Evolutionary conservation across 2,888 invertebrate species (phyloP).

Genomic region (Linnaemya tessellans): DNA sequence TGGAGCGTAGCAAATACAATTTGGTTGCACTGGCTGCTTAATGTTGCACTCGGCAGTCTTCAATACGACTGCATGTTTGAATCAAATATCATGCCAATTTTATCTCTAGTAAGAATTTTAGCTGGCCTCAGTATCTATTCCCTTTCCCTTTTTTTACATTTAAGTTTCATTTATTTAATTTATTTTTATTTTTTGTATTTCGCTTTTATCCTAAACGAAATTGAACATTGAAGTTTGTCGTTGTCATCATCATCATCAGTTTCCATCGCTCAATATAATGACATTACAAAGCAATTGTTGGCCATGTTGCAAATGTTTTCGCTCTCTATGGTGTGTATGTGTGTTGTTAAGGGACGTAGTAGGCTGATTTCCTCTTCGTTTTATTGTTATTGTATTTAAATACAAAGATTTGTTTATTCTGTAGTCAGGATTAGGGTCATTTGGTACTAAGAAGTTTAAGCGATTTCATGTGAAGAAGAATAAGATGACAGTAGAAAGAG

Average conservation of each 20-base stretch:
- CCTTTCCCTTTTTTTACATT: constrained; percentile 53
- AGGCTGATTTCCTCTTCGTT: constrained; percentile 8
- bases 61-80: constrained; percentile 1
- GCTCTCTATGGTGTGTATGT: constrained; percentile 45
- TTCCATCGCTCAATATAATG: constrained; percentile 82
- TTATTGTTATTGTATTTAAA: constrained; percentile 34
- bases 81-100: constrained; percentile 40
- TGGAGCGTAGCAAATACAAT: constrained; percentile 28
- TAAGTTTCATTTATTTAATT: constrained; percentile 31
- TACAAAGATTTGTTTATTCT: constrained; percentile 62
- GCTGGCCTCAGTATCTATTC: not conserved
- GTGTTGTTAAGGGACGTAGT: constrained; percentile 40
- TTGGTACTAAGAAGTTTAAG: constrained; percentile 36
- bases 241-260: constrained; percentile 77
- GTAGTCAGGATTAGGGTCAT: constrained; percentile 59
- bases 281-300: constrained; percentile 81
- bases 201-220: constrained; percentile 17
- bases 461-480: constrained; percentile 26
- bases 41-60: not conserved
- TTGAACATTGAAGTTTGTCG: constrained; percentile 73
- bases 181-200: not conserved
- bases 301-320: constrained; percentile 50
- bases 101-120: constrained; percentile 54
- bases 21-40: constrained; percentile 18
- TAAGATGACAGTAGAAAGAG: constrained; percentile 41